Percentiles rank a stretch among this genome's conserved stretches.
These are phyloP conservation scores for Sinocyclocheilus grahami DNA, from an alignment of 2,113 vertebrate genomes.

Conservation along the genomic window DNA sequence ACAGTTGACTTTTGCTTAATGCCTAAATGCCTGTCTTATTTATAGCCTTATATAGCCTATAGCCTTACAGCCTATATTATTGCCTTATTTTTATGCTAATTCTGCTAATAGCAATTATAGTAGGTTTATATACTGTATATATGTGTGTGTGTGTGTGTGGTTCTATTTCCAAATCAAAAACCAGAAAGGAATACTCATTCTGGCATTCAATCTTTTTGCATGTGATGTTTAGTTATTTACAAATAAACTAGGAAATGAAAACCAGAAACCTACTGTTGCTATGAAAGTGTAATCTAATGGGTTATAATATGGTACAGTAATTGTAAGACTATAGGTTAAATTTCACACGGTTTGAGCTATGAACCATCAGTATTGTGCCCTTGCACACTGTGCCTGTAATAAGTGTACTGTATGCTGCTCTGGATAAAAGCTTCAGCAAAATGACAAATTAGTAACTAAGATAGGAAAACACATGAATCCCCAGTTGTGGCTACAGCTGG, in stretches of 20 bases:
- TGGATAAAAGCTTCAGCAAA: not conserved
- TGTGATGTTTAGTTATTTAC: not conserved
- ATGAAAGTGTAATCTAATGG: not conserved
- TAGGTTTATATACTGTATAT: too few species aligned
- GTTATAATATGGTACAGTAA: not conserved
- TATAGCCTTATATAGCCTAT: not conserved
- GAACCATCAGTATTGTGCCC: not conserved
- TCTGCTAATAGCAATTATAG: too few species aligned
- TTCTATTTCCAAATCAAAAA: not conserved
- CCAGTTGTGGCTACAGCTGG: conserved; percentile 35
- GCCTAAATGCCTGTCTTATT: conserved; percentile 5
- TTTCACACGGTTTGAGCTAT: not conserved
- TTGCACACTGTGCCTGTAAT: not conserved
- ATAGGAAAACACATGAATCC: not conserved
- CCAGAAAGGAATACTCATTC: too few species aligned
- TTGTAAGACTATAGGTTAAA: not conserved
- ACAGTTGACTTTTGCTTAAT: conserved; percentile 22
- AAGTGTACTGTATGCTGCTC: not conserved
- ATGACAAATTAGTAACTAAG: conserved; percentile 16
- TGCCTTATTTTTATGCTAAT: not conserved
- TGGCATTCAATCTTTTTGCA: not conserved
- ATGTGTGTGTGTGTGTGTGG: too few species aligned
- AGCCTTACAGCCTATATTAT: not conserved
- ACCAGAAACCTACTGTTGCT: not conserved
- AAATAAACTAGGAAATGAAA: not conserved